Evolutionary conservation across 2,888 invertebrate species (phyloP).

Genomic region (Amphimallon solstitiale): DNA sequence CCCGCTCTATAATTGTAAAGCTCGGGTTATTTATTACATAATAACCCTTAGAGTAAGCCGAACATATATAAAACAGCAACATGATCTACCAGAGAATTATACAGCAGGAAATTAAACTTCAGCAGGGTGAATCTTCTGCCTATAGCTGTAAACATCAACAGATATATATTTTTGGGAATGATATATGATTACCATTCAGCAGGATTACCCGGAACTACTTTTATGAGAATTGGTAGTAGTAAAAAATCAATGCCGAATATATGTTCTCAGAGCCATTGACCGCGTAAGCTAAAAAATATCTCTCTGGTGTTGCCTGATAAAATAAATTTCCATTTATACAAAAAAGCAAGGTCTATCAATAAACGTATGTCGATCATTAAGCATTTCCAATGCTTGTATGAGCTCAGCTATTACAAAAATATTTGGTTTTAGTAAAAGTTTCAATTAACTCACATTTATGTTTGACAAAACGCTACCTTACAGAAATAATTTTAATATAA

Average conservation of each 20-base stretch:
- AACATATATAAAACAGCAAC: neutral
- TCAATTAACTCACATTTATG: too few relatives aligned
- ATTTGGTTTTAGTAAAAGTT: too few relatives aligned
- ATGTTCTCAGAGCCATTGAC: neutral
- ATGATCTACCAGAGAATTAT: constrained; percentile 22
- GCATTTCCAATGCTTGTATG: too few relatives aligned
- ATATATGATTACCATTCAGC: constrained; percentile 6
- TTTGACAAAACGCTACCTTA: too few relatives aligned
- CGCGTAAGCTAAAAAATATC: too few relatives aligned
- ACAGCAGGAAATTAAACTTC: constrained; percentile 12
- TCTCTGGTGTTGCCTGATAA: too few relatives aligned
- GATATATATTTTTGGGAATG: constrained; percentile 16
- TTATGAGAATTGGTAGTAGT: neutral
- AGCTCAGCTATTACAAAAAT: too few relatives aligned
- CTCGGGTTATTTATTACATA: constrained; percentile 5
- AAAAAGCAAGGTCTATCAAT: too few relatives aligned
- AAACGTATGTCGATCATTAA: too few relatives aligned
- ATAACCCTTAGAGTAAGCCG: neutral
- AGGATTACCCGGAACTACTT: neutral
- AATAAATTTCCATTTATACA: too few relatives aligned
- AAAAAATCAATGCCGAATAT: constrained; percentile 18
- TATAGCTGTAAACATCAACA: constrained; percentile 11
- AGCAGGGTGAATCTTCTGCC: neutral
- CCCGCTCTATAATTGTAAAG: neutral
- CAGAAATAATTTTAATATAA: too few relatives aligned